Conservation (phyloP, 2,888 invertebrate genomes). For the Agriotes lineatus region DNA sequence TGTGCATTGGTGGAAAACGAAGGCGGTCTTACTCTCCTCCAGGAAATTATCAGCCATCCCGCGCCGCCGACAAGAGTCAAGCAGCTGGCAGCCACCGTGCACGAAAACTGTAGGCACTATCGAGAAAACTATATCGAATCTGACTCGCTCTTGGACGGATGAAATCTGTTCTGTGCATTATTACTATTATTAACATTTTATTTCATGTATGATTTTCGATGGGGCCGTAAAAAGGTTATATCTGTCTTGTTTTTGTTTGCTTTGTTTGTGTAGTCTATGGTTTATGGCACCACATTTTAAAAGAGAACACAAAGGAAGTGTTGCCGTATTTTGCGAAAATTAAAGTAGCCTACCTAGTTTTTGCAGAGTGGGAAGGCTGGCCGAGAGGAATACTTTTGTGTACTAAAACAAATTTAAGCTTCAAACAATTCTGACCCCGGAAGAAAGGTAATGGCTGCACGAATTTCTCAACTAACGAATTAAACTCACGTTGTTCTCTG, state of each 20-base stretch:
- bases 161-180: constrained; percentile 19
- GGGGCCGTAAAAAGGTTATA: neutral
- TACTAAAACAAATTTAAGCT: no score
- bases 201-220: neutral
- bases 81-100: constrained; percentile 76
- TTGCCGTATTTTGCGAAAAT: no score
- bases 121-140: constrained; percentile 38
- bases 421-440: no score
- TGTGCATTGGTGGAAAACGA: constrained; percentile 89
- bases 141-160: constrained; percentile 40
- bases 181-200: neutral
- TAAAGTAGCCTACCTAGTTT: no score
- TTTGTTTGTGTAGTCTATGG: neutral
- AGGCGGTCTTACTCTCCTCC: constrained; percentile 82
- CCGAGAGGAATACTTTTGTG: no score
- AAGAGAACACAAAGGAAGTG: no score
- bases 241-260: neutral
- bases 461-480: no score
- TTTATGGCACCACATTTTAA: neutral
- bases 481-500: no score
- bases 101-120: constrained; percentile 72
- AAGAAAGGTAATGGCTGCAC: no score
- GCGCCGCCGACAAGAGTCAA: constrained; percentile 77
- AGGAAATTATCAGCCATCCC: constrained; percentile 74
- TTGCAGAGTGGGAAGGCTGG: no score